A percentile compares a stretch with the other conserved stretches of the same genome.
Evolutionary conservation across 30 jellyfish, hydroid and myxozoan genomes (phyloP).

Genomic region (Pelagia noctiluca): DNA sequence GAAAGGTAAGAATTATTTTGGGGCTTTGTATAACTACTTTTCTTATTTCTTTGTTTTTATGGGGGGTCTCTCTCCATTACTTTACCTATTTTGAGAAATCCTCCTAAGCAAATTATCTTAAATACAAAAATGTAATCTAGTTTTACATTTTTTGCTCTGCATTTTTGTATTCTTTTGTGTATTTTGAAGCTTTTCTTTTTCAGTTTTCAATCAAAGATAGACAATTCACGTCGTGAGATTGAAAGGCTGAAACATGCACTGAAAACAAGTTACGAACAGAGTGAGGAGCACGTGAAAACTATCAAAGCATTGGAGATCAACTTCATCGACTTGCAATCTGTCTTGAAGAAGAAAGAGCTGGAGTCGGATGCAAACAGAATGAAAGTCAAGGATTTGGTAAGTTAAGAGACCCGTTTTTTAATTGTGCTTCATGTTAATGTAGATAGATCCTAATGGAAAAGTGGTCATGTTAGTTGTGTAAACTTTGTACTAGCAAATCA

Average conservation of each 20-base stretch:
- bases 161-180: too few relatives aligned
- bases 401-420: too few relatives aligned
- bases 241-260: background rate
- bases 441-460: too few relatives aligned
- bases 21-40: too few relatives aligned
- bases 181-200: background rate
- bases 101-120: too few relatives aligned
- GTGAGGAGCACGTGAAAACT: background rate
- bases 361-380: background rate
- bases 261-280: background rate
- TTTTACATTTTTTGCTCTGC: too few relatives aligned
- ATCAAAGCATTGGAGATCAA: constrained; percentile 8
- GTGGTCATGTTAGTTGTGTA: too few relatives aligned
- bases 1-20: background rate
- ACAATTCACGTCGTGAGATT: background rate
- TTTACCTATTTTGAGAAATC: too few relatives aligned
- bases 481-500: background rate
- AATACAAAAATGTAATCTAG: too few relatives aligned
- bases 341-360: background rate
- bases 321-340: constrained; percentile 22
- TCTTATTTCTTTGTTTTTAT: too few relatives aligned
- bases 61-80: too few relatives aligned
- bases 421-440: too few relatives aligned
- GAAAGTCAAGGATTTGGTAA: constrained; percentile 8
- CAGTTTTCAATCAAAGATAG: background rate